A percentile compares a stretch with the other conserved stretches of the same genome.
phyloP scores from a whole-genome alignment of 2,113 vertebrate species.

The Mobula hypostoma region DNA sequence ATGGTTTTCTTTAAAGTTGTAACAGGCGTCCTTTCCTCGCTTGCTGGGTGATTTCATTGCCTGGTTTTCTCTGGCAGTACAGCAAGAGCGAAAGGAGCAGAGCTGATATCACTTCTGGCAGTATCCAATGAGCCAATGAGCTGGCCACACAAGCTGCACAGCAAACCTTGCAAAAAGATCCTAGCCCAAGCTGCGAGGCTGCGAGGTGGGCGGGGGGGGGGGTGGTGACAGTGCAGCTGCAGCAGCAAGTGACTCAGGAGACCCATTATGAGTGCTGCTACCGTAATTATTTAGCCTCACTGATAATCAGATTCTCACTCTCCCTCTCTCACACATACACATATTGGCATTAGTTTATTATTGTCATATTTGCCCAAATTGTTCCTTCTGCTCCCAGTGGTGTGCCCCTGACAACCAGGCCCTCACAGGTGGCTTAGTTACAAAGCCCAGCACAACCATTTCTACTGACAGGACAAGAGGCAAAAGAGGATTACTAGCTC shows the following conservation, averaged over 20 bases:
- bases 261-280: not conserved
- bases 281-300: not conserved
- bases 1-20: not conserved
- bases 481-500: no score
- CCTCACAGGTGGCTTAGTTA: no score
- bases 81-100: not conserved
- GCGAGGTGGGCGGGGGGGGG: not conserved
- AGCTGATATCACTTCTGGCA: not conserved
- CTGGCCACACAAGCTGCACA: not conserved
- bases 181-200: no score
- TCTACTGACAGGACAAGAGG: no score
- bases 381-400: no score
- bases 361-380: no score
- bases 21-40: not conserved
- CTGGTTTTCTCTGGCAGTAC: not conserved
- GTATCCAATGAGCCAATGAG: no score
- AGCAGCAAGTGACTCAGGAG: not conserved
- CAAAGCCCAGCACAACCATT: no score
- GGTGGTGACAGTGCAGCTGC: no score
- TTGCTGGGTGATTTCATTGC: not conserved
- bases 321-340: not conserved
- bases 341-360: no score
- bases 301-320: not conserved
- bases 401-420: no score
- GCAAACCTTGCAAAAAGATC: not conserved